A percentile compares a stretch with the other conserved stretches of the same genome.
Conservation (phyloP, 30 jellyfish, hydroid and myxozoan genomes). For the Aurelia sp. region DNA sequence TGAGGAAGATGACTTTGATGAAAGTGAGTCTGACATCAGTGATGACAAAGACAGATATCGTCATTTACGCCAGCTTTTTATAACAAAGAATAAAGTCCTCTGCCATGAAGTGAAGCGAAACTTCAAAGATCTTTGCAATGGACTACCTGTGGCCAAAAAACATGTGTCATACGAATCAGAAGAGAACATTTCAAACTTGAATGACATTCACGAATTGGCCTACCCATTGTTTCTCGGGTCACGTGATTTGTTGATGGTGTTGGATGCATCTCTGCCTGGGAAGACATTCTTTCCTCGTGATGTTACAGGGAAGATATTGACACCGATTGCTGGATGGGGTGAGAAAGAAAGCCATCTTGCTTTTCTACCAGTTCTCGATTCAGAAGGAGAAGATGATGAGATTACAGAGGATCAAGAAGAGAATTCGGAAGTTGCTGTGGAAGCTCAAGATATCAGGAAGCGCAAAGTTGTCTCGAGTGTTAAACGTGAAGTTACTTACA, state of each 20-base stretch:
- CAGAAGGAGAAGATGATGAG: conserved; percentile 62
- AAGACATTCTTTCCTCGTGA: conserved; percentile 70
- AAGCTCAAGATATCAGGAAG: background rate
- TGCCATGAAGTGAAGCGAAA: conserved; percentile 76
- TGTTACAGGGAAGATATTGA: conserved; percentile 50
- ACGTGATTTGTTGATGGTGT: conserved; percentile 68
- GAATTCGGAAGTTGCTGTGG: conserved; percentile 14
- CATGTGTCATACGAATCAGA: conserved; percentile 6
- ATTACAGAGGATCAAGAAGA: conserved; percentile 23
- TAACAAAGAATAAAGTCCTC: conserved; percentile 84
- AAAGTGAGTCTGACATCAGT: background rate
- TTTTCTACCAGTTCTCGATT: conserved; percentile 59
- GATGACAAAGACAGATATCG: conserved; percentile 45
- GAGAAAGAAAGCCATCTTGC: conserved; percentile 65
- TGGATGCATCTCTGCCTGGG: conserved; percentile 87
- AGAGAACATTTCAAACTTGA: conserved; percentile 7
- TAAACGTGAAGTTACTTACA: conserved; percentile 74
- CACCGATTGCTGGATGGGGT: conserved; percentile 86
- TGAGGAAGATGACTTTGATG: conserved; percentile 14
- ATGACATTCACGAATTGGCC: conserved; percentile 7
- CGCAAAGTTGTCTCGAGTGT: background rate
- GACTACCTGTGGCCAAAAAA: conserved; percentile 30
- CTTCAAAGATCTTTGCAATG: conserved; percentile 74
- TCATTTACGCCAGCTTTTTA: conserved; percentile 81
- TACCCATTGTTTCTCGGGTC: conserved; percentile 85